Percentiles rank a stretch among this genome's conserved stretches.
phyloP scores from a whole-genome alignment of 2,113 vertebrate species.

The Leiothrix lutea region DNA sequence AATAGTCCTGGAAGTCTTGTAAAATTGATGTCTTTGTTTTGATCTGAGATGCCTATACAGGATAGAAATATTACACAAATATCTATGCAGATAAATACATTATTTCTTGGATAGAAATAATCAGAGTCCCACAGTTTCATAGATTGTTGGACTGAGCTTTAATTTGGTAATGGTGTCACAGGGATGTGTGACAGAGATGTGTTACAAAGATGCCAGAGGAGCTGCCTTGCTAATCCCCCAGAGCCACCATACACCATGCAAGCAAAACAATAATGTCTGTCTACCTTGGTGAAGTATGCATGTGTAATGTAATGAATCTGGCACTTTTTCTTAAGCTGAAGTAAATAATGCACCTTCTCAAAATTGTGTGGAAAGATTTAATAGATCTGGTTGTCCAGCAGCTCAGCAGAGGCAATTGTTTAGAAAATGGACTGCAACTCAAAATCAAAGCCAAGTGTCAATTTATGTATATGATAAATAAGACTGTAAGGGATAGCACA shows the following conservation, averaged over 20 bases:
- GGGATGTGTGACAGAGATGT: neutral
- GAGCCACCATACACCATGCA: neutral
- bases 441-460: neutral
- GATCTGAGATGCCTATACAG: neutral
- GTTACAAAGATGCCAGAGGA: neutral
- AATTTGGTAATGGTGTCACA: neutral
- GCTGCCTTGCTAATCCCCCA: neutral
- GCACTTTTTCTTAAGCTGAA: neutral
- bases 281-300: neutral
- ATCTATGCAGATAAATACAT: neutral
- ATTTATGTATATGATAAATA: neutral
- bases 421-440: neutral
- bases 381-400: neutral
- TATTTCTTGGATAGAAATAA: neutral
- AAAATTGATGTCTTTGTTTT: neutral
- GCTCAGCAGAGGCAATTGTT: neutral
- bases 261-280: neutral
- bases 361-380: neutral
- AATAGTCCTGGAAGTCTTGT: neutral
- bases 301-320: neutral
- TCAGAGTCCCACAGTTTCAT: neutral
- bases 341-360: neutral
- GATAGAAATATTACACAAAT: neutral
- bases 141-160: neutral
- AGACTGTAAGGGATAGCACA: neutral